Evolutionary conservation across 53 echinoderm and acorn worm genomes (phyloP).

Genomic region (Astropecten irregularis): DNA sequence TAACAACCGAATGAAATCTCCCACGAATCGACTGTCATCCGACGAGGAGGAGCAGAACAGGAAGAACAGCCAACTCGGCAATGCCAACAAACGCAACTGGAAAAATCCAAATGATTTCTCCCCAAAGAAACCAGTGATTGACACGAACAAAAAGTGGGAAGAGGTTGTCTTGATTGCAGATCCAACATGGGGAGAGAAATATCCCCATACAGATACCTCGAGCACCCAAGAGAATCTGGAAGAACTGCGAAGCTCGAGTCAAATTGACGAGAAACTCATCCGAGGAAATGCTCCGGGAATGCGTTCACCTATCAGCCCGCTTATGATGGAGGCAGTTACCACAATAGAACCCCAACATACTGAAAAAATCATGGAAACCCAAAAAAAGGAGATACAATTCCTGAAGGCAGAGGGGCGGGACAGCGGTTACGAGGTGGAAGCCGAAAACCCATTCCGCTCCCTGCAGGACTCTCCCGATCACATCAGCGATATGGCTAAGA

Average conservation of each 20-base stretch:
- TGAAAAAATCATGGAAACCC: conserved; percentile 8
- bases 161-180: conserved; percentile 17
- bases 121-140: background rate
- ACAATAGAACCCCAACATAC: conserved; percentile 34
- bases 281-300: conserved; percentile 56
- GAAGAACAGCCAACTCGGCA: conserved; percentile 52
- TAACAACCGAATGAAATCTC: conserved; percentile 21
- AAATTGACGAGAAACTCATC: conserved; percentile 53
- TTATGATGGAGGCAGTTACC: conserved; percentile 60
- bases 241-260: conserved; percentile 46
- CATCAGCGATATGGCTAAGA: background rate
- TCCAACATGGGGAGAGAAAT: conserved; percentile 19
- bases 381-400: conserved; percentile 18
- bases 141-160: conserved; percentile 38
- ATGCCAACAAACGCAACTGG: conserved; percentile 70
- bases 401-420: conserved; percentile 38
- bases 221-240: conserved; percentile 9
- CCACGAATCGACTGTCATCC: conserved; percentile 47
- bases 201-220: background rate
- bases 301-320: conserved; percentile 70
- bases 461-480: conserved; percentile 35
- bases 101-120: conserved; percentile 78
- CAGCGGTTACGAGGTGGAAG: conserved; percentile 34
- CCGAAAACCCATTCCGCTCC: conserved; percentile 37
- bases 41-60: conserved; percentile 50